Base-by-base conservation (phyloP, 2,888 invertebrate species). In the Oscheius sp. region DNA sequence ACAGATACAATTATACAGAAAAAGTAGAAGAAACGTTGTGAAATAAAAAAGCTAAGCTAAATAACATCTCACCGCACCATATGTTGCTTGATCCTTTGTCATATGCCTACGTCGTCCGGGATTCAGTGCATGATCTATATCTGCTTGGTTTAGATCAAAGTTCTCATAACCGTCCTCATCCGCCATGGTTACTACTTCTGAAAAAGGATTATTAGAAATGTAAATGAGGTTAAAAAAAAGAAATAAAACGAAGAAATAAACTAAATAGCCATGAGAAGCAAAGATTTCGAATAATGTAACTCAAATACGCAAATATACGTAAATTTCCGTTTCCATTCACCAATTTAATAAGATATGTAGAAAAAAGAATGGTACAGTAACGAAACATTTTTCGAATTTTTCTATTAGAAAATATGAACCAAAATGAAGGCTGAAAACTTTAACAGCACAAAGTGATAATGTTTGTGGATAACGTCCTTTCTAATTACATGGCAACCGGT, bases 111-210 rank as follows among this genome's bases (percentile, higher is more conserved):
- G 62, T 38, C 80, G 68, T 63, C 65, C 80, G 22, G 92, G 91
- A 85, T 93, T 94, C 86, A 95, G 94, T 88, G 95, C 95, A 88
- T 93, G 93, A 73, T 93, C 92, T 80, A 95, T 89, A 89, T 97
- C 97, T 86, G 92, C 92, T 85, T 96, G 95, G 0, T 94, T 93
- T 69, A 97, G 92, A 89, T 95, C 94, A 87, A 98, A 97, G 64
- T 91, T 91, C 88, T 95, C 95, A 80, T 94, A 91, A 88, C 96
- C 95, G 84, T 92, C 92, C 69, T 92, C 93, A 67, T 80, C 81
- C 26, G 44, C 59, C 33, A 32, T 45, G 26, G n/a, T 32, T 20
- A 6, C 20, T 6, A 20, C 14, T 41, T 41, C 41, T 41, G 41
- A 12, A 41, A 41, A 6, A 6, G 20, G 4, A 24, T 14, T 17